Evolutionary conservation across 2,113 vertebrate species (phyloP), one percentile per base, ranked within the genome.

Genomic region (Seriola dumerili): DNA sequence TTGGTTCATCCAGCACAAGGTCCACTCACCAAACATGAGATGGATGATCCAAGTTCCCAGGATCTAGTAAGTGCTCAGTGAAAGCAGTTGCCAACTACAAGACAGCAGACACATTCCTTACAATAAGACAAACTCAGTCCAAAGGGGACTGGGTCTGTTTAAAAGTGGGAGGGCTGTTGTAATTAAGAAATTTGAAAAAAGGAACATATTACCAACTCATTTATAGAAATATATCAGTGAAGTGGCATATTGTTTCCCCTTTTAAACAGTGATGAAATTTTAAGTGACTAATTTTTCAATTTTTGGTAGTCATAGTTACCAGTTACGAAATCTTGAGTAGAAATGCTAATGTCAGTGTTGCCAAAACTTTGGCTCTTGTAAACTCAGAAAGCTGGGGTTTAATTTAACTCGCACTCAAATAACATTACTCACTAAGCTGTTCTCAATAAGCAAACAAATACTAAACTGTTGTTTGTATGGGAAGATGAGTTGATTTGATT

Each of bases 21-120:
- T 99, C 78, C 96, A 99, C 94, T 99, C 98, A 0, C 97, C 98
- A 80, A 97, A 99, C 92, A 95, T 99, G 96, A 97, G 97, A 88
- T 99, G 97, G 97, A 97, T 99, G 89, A 99, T 99, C 91, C 98
- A 99, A 90, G 94, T 99, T 71, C 98, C 98, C 75, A 95, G 98
- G 86, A 99, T 99, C 93, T 99, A 98, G 98, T 99, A 95, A 97
- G 98, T 91, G 32, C 21, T 65, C 4, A 64, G 5, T n/a, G n/a
- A 64, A 23, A 73, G 4, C 17, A n/a, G 17, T 36, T 25, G 16
- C 1, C 34, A 32, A 2, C n/a, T 25, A 4, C 25, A 8, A 58
- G 16, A 61, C 12, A 21, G 10, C 5, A 55, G 8, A 14, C 50
- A 29, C 7, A 5, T 38, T 25, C 2, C 8, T 29, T 6, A 32